These are phyloP conservation scores for Leucophenga varia DNA, from an alignment of 1,140 invertebrate genomes.

Conservation along the genomic window DNA sequence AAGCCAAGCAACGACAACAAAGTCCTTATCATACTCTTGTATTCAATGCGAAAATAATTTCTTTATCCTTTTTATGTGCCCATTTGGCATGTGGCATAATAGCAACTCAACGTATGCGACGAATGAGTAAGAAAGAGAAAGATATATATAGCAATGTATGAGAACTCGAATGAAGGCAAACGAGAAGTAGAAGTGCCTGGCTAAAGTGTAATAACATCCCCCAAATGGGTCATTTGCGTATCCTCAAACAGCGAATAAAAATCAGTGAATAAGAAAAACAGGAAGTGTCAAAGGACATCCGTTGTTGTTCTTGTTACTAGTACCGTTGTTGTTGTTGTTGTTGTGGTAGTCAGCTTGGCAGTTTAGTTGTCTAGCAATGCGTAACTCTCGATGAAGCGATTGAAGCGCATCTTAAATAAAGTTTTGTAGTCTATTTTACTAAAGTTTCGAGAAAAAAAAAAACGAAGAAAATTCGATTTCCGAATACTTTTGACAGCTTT, in stretches of 20 bases:
- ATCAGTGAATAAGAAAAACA: slow-evolving; percentile 57
- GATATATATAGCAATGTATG: too few species aligned
- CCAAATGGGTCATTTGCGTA: slow-evolving; percentile 57
- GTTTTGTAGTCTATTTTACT: too few species aligned
- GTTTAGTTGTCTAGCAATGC: too few species aligned
- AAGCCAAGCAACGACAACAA: slow-evolving; percentile 14
- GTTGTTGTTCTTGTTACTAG: slow-evolving; percentile 36
- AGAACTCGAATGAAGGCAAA: too few species aligned
- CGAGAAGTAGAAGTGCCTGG: background rate
- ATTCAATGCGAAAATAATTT: slow-evolving; percentile 57
- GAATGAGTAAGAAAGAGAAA: too few species aligned
- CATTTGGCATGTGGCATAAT: slow-evolving; percentile 56
- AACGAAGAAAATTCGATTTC: too few species aligned
- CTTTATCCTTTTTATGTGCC: slow-evolving; percentile 57
- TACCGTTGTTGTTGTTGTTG: slow-evolving; percentile 13
- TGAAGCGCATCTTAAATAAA: too few species aligned
- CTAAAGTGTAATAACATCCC: slow-evolving; percentile 53
- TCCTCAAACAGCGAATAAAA: slow-evolving; percentile 57
- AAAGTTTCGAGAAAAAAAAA: too few species aligned
- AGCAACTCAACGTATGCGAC: too few species aligned
- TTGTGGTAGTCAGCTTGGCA: background rate
- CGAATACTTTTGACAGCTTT: too few species aligned
- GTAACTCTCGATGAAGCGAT: too few species aligned
- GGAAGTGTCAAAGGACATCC: slow-evolving; percentile 54
- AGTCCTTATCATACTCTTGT: slow-evolving; percentile 27